A percentile compares a stretch with the other conserved stretches of the same genome.
These are phyloP conservation scores for Mizuhopecten yessoensis DNA, from an alignment of 1,140 invertebrate genomes.

Conservation along the genomic window DNA sequence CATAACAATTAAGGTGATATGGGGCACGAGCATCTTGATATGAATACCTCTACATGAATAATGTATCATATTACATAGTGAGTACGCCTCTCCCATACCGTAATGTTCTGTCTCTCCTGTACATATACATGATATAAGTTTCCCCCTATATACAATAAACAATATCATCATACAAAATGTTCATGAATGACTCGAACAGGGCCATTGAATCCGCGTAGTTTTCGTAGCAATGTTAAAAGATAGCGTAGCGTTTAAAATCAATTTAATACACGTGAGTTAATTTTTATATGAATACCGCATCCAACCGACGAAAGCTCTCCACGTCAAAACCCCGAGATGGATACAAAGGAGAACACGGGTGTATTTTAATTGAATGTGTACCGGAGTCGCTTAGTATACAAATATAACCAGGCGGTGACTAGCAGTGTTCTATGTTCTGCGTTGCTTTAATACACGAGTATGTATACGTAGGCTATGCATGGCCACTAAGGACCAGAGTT, in stretches of 20 bases:
- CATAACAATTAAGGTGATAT: not conserved
- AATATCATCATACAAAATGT: not conserved
- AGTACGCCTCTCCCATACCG: not conserved
- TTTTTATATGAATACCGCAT: conserved; percentile 35
- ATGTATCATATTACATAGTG: not conserved
- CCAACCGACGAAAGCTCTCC: not conserved
- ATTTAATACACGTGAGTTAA: conserved; percentile 4
- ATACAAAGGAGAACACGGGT: conserved; percentile 1
- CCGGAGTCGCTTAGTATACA: not conserved
- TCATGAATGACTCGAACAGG: not conserved
- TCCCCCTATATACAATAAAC: not conserved
- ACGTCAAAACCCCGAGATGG: conserved; percentile 13
- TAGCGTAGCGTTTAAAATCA: conserved; percentile 26
- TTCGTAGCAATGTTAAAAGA: not conserved
- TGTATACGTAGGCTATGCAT: not conserved
- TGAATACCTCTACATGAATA: not conserved
- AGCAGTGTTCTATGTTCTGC: not conserved
- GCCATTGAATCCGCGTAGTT: not conserved
- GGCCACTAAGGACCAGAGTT: not conserved
- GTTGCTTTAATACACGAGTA: not conserved
- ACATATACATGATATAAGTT: not conserved
- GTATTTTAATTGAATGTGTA: conserved; percentile 14
- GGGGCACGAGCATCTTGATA: not conserved
- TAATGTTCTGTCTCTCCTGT: not conserved
- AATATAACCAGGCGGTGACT: not conserved